These are phyloP conservation scores for Pelagia noctiluca DNA, from an alignment of 30 jellyfish, hydroid and myxozoan genomes.

Conservation along the genomic window DNA sequence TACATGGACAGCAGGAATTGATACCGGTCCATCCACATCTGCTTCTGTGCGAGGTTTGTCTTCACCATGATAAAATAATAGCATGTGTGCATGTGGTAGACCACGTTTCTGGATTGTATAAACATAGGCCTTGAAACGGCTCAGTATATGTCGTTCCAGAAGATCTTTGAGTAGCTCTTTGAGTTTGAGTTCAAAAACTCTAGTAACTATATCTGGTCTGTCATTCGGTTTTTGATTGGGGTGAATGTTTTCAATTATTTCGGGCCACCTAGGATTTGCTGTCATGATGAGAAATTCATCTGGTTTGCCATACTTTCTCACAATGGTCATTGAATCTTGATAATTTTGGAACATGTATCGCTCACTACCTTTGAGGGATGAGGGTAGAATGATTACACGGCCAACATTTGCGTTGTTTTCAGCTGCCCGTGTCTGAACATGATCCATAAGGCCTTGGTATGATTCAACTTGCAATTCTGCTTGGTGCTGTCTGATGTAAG, in stretches of 20 bases:
- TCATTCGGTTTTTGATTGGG: conserved; percentile 7
- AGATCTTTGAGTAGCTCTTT: conserved; percentile 10
- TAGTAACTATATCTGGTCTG: not conserved
- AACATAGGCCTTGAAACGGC: not conserved
- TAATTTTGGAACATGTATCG: conserved; percentile 33
- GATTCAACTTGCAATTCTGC: conserved; percentile 16
- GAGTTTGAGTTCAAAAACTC: not conserved
- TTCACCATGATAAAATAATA: conserved; percentile 33
- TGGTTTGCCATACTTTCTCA: conserved; percentile 43
- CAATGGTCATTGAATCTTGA: conserved; percentile 16
- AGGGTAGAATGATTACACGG: conserved; percentile 13
- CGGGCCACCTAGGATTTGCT: conserved; percentile 10
- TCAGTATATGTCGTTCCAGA: not conserved
- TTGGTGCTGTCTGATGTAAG: conserved; percentile 22
- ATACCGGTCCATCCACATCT: conserved; percentile 56
- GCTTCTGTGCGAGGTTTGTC: not conserved
- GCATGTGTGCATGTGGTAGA: conserved; percentile 81
- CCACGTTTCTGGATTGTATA: conserved; percentile 14
- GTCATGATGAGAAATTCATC: conserved; percentile 41
- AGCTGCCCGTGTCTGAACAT: not conserved
- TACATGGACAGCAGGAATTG: not conserved
- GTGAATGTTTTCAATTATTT: not conserved
- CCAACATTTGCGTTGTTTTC: not conserved
- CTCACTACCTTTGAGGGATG: conserved; percentile 13
- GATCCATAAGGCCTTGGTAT: conserved; percentile 12